Percentiles rank a stretch among this genome's conserved stretches.
These are phyloP conservation scores for Antheraea mylitta DNA, from an alignment of 1,140 invertebrate genomes.

Conservation along the genomic window DNA sequence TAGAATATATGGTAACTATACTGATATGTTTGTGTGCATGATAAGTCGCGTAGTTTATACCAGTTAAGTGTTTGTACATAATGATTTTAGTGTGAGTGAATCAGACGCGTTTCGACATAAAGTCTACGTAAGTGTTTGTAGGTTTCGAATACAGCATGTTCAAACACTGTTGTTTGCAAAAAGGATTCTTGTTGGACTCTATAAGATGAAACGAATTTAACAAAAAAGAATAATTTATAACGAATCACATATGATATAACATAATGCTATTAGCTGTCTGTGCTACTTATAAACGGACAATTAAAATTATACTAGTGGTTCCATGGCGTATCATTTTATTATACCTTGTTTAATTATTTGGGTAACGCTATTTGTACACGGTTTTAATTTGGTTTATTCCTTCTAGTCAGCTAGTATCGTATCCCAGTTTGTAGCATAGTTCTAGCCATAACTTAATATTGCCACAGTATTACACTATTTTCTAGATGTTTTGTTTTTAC, in stretches of 20 bases:
- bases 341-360: too few species aligned
- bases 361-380: too few species aligned
- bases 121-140: not conserved
- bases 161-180: not conserved
- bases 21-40: not conserved
- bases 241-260: not conserved
- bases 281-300: not conserved
- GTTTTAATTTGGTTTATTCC: too few species aligned
- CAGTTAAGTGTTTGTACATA: not conserved
- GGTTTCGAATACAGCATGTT: not conserved
- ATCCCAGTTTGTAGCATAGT: too few species aligned
- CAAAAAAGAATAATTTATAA: not conserved
- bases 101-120: constrained; percentile 1
- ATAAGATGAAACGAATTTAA: not conserved
- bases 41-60: not conserved
- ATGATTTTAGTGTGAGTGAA: not conserved
- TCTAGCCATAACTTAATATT: too few species aligned
- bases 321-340: too few species aligned
- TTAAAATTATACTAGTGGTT: too few species aligned
- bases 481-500: too few species aligned
- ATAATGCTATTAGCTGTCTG: not conserved
- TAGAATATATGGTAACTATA: not conserved
- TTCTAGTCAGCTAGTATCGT: too few species aligned
- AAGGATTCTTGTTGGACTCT: not conserved
- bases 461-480: too few species aligned